These are phyloP conservation scores for Sceliomorpha sp. DNA, from an alignment of 2,888 invertebrate genomes.

Conservation along the genomic window DNA sequence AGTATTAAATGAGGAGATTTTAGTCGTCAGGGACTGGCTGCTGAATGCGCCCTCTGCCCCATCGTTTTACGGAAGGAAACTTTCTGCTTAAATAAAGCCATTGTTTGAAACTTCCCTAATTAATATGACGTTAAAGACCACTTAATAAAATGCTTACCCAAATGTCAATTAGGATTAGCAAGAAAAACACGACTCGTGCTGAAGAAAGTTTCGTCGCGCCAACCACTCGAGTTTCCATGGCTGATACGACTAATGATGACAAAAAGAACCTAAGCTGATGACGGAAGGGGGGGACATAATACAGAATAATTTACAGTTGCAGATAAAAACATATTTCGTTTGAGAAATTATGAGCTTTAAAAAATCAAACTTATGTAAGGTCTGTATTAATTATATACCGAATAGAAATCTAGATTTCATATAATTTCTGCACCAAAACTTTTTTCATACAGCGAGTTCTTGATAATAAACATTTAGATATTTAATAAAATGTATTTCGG, in stretches of 20 bases:
- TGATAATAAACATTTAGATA: too few species aligned
- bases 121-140: constrained; percentile 53
- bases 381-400: too few species aligned
- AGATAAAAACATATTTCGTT: too few species aligned
- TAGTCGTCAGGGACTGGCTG: constrained; percentile 19
- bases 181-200: constrained; percentile 11
- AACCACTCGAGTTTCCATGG: not conserved
- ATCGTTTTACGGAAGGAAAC: constrained; percentile 12
- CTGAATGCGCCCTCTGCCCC: constrained; percentile 4
- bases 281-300: too few species aligned
- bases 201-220: constrained; percentile 8
- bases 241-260: constrained; percentile 6
- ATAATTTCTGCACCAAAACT: too few species aligned
- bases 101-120: constrained; percentile 55
- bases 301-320: too few species aligned
- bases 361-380: too few species aligned
- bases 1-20: constrained; percentile 30
- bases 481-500: too few species aligned
- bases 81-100: constrained; percentile 45
- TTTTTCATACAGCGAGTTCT: too few species aligned
- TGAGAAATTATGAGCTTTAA: too few species aligned
- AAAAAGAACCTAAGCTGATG: not conserved
- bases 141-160: constrained; percentile 50
- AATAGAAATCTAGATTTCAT: too few species aligned
- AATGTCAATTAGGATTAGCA: constrained; percentile 41